Evolutionary conservation across 2,888 invertebrate genomes (phyloP), one percentile per base, ranked within the genome.

Genomic region (Brachyptera risi): DNA sequence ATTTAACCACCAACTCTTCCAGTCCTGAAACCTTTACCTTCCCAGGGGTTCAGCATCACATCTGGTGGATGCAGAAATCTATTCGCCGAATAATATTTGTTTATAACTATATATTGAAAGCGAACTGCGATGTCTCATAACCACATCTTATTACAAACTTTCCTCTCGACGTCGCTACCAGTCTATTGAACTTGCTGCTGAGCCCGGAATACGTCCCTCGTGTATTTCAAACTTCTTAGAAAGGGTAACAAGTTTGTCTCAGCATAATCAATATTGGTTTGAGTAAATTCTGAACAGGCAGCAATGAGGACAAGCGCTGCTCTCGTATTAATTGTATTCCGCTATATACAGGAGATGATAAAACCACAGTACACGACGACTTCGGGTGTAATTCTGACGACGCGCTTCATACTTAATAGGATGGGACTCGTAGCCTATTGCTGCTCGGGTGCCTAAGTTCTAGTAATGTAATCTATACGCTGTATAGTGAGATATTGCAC

Each of bases 181-280:
- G 44, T 44, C 19, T 44, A 44, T 44, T 44, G 44, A 44, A 44
- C 44, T 44, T 44, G 17, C 3, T 17, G 21, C 19, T 19, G 21
- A 31, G 31, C 5, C 5, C 11, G n/a, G 5, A 19, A 44, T 44
- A 21, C 44, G 44, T 44, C 44, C 19, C 44, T 44, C 21, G 44
- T 44, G 44, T 44, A 21, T 44, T 44, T 2, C 19, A 44, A 44
- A 44, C 44, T 44, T 44, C 19, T 21, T 17, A 44, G 44, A 31
- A 4, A 44, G 44, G 44, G 19, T 44, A 19, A 44, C 31, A 44
- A 44, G 17, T 44, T 44, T 44, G 19, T 44, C 19, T 21, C 44
- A 44, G 21, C 44, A 60, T 60, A 31, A 60, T 60, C 60, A 56
- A 56, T 60, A 56, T 56, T 44, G 60, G 47, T 56, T 37, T 15